Conservation (phyloP, 2,797 vertebrate species). For the Bovichtus diacanthus region DNA sequence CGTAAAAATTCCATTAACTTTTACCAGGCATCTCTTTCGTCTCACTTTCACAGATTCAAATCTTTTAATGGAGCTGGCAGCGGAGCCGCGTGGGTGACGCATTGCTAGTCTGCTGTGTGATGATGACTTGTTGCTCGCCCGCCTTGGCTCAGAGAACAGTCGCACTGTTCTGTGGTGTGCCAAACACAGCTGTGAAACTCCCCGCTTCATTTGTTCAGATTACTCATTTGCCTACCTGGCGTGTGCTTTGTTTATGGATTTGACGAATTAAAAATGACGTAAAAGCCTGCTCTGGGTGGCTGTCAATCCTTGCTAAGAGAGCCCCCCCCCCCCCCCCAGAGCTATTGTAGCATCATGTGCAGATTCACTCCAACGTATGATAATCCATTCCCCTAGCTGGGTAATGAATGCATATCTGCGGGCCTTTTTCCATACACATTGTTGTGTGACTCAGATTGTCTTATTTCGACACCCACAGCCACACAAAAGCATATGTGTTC, state of each 20-base stretch:
- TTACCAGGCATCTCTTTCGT: conserved; percentile 60
- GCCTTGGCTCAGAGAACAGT: conserved; percentile 34
- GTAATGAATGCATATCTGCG: conserved; percentile 53
- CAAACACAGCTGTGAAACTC: conserved; percentile 28
- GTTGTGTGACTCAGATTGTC: conserved; percentile 38
- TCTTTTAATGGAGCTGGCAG: conserved; percentile 78
- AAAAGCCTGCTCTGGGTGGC: background rate
- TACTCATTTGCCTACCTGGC: conserved; percentile 17
- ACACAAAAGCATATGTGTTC: conserved; percentile 38
- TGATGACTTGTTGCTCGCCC: conserved; percentile 64
- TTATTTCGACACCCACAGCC: conserved; percentile 49
- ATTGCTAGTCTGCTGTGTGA: conserved; percentile 28
- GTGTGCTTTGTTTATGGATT: conserved; percentile 16
- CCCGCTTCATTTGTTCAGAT: conserved; percentile 16
- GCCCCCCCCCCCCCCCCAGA: background rate
- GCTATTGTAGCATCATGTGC: conserved; percentile 10
- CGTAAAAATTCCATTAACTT: conserved; percentile 78
- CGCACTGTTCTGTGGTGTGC: background rate
- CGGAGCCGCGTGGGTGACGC: conserved; percentile 25
- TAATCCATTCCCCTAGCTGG: conserved; percentile 40
- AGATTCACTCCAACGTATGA: conserved; percentile 15
- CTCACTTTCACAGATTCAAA: conserved; percentile 72
- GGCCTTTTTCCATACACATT: conserved; percentile 32
- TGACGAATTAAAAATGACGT: conserved; percentile 1
- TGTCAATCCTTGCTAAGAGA: conserved; percentile 4